Evolutionary conservation across 2,113 vertebrate genomes (phyloP), one percentile per base, ranked within the genome.

Genomic region (Tursiops truncatus): DNA sequence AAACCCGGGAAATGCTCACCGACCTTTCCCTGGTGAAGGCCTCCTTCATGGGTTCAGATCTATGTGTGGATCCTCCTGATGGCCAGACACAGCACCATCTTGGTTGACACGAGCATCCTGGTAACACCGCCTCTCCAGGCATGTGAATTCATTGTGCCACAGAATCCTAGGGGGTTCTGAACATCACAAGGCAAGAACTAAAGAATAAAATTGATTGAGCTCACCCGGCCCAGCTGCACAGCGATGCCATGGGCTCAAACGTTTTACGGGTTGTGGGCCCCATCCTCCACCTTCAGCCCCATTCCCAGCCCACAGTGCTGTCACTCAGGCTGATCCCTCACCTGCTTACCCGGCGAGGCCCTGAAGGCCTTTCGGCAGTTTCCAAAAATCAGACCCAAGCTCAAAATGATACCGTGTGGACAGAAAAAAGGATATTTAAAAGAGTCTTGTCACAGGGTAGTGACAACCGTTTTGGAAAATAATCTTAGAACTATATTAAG

Each of bases 111-210:
- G 31, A 9, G 20, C 58, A 44, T 44, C 38, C 56, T 17, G 58
- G 25, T 14, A 20, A 50, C 58, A 31, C 33, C 0, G 0, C 4
- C 60, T 50, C 7, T 0, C 25, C 11, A 2, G 25, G 33, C 31
- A 28, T 6, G 33, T 2, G 7, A 6, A 12, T 18, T 20, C 44
- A n/a, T 7, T 65, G 15, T n/a, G 31, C 70, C 28, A 6, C 15
- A 8, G 60, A 31, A n/a, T 6, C 38, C 60, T 5, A 18, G 23
- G 88, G n/a, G 4, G 8, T 13, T 4, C 23, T 23, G 8, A 53
- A 36, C 5, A 2, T 38, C 23, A 4, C 73, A 67, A 38, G 41
- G 7, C 18, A 28, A 7, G 5, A 4, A 23, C n/a, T 7, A 10
- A 2, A 91, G 62, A 17, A 56, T 17, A 26, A 68, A 5, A 8